These are phyloP conservation scores for Lophura nycthemera DNA, from an alignment of 2,113 vertebrate genomes.

Conservation along the genomic window DNA sequence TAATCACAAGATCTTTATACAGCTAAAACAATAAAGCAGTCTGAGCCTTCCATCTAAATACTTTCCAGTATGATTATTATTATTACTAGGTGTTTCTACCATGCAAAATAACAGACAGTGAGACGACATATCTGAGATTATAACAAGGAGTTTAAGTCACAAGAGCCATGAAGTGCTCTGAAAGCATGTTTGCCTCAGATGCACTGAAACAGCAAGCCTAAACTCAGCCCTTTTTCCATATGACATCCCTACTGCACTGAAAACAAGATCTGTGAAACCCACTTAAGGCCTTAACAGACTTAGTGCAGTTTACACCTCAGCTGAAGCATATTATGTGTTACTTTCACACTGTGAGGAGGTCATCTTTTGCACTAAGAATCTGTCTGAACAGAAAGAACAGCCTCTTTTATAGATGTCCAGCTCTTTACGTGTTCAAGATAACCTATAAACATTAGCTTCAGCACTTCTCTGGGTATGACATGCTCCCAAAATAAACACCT, in stretches of 20 bases:
- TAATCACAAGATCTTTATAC: not conserved
- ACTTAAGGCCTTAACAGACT: not conserved
- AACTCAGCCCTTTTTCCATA: not conserved
- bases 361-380: not conserved
- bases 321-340: not conserved
- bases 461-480: rapidly evolving
- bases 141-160: not conserved
- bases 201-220: not conserved
- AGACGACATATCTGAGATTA: not conserved
- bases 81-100: not conserved
- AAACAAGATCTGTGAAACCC: not conserved
- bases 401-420: not conserved
- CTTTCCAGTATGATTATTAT: not conserved
- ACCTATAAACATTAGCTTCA: not conserved
- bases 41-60: not conserved
- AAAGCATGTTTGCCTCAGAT: not conserved
- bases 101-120: not conserved
- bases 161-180: not conserved
- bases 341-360: not conserved
- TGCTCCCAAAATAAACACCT: not conserved
- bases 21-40: not conserved
- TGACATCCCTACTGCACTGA: not conserved
- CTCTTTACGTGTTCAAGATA: not conserved
- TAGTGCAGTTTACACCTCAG: not conserved
- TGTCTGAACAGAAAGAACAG: not conserved